Evolutionary conservation across 2,113 vertebrate genomes (phyloP).

Genomic region (Calidris pygmaea): DNA sequence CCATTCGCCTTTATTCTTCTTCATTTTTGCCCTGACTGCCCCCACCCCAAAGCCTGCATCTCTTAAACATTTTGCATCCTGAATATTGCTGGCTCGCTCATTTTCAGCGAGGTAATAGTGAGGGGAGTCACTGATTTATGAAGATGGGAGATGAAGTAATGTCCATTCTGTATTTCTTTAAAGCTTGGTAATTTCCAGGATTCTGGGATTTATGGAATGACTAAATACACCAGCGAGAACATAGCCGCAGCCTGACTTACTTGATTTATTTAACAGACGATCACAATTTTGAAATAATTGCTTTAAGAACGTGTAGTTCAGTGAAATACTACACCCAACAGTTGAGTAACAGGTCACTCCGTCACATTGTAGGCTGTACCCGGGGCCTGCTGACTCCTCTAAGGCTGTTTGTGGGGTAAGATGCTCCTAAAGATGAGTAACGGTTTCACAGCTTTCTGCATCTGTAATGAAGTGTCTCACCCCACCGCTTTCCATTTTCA

Average conservation of each 20-base stretch:
- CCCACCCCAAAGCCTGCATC: background rate
- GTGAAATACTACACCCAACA: background rate
- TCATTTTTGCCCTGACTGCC: background rate
- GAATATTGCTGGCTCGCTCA: rapidly evolving
- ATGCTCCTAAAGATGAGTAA: background rate
- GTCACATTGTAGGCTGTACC: rapidly evolving
- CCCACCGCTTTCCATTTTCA: background rate
- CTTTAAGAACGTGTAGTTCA: background rate
- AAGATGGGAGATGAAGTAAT: background rate
- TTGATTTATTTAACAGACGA: background rate
- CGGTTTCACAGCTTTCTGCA: background rate
- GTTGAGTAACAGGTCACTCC: background rate
- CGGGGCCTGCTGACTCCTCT: background rate
- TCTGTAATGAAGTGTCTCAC: background rate
- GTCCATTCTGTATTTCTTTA: background rate
- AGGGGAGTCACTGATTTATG: background rate
- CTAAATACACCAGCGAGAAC: background rate
- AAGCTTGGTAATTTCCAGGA: background rate
- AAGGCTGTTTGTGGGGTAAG: background rate
- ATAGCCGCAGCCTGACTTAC: background rate
- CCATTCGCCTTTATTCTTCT: background rate
- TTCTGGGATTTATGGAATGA: background rate
- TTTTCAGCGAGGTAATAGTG: background rate
- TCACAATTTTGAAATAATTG: background rate
- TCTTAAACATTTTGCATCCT: background rate